phyloP scores from a whole-genome alignment of 2,888 invertebrate genomes.

The Fragum fragum region DNA sequence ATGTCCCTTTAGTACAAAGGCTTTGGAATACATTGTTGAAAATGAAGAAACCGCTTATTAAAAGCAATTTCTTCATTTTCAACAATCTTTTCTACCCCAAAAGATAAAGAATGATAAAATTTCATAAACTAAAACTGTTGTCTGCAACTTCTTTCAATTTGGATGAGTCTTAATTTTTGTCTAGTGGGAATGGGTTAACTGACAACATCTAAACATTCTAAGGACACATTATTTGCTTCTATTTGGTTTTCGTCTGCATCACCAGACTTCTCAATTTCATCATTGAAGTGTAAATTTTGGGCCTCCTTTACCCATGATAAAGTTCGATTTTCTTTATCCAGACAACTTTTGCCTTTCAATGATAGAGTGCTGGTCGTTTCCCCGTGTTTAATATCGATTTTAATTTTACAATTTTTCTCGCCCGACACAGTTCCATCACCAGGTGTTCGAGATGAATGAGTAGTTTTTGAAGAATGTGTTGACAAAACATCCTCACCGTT shows the following conservation, averaged over 20 bases:
- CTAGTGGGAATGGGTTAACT: slow-evolving; percentile 31
- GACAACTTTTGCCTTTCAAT: slow-evolving; percentile 65
- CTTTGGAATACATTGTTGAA: no score
- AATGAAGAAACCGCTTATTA: no score
- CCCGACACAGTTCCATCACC: slow-evolving; percentile 70
- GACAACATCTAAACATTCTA: slow-evolving; percentile 49
- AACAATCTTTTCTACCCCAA: no score
- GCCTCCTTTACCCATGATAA: slow-evolving; percentile 84
- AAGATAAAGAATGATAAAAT: no score
- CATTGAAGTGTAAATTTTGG: slow-evolving; percentile 69
- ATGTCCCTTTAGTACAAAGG: no score
- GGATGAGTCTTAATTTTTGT: no score
- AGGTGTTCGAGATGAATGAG: slow-evolving; percentile 80
- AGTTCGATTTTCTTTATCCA: slow-evolving; percentile 82
- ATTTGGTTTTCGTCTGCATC: slow-evolving; percentile 34
- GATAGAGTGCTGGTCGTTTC: slow-evolving; percentile 28
- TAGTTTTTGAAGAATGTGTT: slow-evolving; percentile 78
- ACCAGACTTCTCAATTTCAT: slow-evolving; percentile 32
- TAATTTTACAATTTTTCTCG: slow-evolving; percentile 52
- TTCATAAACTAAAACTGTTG: no score
- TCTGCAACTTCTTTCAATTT: no score
- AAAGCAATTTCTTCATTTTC: no score
- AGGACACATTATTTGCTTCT: slow-evolving; percentile 29
- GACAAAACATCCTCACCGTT: slow-evolving; percentile 80
- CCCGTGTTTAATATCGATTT: slow-evolving; percentile 41